phyloP scores from a whole-genome alignment of 2,797 vertebrate genomes.

The Pseudomugil tenellus region DNA sequence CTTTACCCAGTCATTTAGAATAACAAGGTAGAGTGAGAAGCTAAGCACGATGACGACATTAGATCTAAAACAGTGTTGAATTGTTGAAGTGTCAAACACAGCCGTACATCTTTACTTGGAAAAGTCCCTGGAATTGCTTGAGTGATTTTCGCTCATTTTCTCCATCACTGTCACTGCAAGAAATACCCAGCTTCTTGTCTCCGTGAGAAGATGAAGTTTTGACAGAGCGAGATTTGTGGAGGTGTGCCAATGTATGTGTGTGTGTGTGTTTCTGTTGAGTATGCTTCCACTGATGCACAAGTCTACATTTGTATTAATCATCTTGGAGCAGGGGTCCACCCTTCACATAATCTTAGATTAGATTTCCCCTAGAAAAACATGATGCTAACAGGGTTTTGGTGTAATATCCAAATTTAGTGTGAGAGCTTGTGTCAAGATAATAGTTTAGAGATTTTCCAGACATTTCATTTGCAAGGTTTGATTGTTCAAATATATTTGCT shows the following conservation, averaged over 20 bases:
- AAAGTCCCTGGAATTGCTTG: slow-evolving; percentile 58
- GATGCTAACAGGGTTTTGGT: slow-evolving; percentile 31
- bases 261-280: neutral
- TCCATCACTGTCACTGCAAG: slow-evolving; percentile 62
- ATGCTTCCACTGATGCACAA: slow-evolving; percentile 4
- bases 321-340: slow-evolving; percentile 23
- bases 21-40: slow-evolving; percentile 71
- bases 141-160: slow-evolving; percentile 72
- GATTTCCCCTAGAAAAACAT: slow-evolving; percentile 31
- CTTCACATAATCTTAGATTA: slow-evolving; percentile 48
- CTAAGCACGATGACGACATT: slow-evolving; percentile 71
- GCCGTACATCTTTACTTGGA: slow-evolving; percentile 73
- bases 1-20: slow-evolving; percentile 74
- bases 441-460: slow-evolving; percentile 44
- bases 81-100: slow-evolving; percentile 70
- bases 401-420: slow-evolving; percentile 53
- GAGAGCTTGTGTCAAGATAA: slow-evolving; percentile 38
- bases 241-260: slow-evolving; percentile 1
- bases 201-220: slow-evolving; percentile 53
- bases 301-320: slow-evolving; percentile 53
- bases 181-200: slow-evolving; percentile 39
- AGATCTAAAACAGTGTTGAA: slow-evolving; percentile 74
- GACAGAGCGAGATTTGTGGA: slow-evolving; percentile 52
- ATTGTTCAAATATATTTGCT: slow-evolving; percentile 27
- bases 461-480: slow-evolving; percentile 33